These are phyloP conservation scores for Bombus confusus DNA, from an alignment of 1,140 invertebrate species.

Conservation along the genomic window DNA sequence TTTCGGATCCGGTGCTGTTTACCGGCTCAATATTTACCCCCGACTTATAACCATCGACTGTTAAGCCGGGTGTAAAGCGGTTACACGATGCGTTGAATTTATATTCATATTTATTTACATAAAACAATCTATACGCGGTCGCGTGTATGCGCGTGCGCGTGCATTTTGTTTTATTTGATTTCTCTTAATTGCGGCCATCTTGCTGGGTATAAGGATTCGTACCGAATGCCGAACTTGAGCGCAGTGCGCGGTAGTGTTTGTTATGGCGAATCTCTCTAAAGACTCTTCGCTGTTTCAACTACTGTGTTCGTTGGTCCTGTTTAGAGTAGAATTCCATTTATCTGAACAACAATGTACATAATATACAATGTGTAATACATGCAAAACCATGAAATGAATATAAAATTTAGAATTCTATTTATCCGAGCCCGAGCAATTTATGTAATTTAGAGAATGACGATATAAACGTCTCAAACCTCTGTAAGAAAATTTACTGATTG, in stretches of 20 bases:
- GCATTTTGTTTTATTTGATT: slow-evolving; percentile 49
- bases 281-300: neutral
- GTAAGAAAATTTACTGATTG: too few relatives aligned
- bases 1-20: slow-evolving; percentile 73
- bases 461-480: too few relatives aligned
- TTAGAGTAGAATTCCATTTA: too few relatives aligned
- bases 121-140: slow-evolving; percentile 34
- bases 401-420: too few relatives aligned
- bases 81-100: slow-evolving; percentile 67
- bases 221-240: neutral
- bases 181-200: slow-evolving; percentile 25
- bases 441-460: too few relatives aligned
- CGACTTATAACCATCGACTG: slow-evolving; percentile 79
- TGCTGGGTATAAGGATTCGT: neutral
- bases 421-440: too few relatives aligned
- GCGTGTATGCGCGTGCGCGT: slow-evolving; percentile 27
- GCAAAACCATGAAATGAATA: too few relatives aligned
- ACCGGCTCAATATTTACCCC: slow-evolving; percentile 78
- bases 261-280: neutral
- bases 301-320: neutral
- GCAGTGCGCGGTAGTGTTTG: neutral
- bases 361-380: too few relatives aligned
- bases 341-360: too few relatives aligned
- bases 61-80: slow-evolving; percentile 78
- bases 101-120: slow-evolving; percentile 45